phyloP scores from a whole-genome alignment of 2,113 vertebrate species.

The Oncorhynchus keta region DNA sequence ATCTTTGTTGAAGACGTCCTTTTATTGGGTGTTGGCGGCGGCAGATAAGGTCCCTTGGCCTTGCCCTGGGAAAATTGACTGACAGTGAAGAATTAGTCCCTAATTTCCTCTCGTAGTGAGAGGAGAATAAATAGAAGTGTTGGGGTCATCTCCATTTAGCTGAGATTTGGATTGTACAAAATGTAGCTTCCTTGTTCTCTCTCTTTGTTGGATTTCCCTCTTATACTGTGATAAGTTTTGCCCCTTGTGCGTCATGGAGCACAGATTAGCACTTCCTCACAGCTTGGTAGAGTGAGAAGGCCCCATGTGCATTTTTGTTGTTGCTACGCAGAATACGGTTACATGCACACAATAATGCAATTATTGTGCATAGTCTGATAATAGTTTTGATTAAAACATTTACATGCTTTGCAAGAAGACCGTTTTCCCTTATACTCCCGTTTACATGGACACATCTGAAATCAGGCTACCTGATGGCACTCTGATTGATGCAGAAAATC shows the following conservation, averaged over 20 bases:
- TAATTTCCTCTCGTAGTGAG: conserved; percentile 5
- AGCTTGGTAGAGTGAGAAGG: background rate
- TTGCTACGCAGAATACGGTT: no score
- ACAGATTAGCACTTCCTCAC: background rate
- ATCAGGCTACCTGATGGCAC: no score
- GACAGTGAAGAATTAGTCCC: conserved; percentile 17
- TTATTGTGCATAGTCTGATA: no score
- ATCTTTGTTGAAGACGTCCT: conserved; percentile 56
- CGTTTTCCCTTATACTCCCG: no score
- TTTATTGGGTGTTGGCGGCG: conserved; percentile 33
- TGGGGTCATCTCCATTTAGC: background rate
- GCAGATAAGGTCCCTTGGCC: conserved; percentile 1
- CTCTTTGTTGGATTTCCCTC: background rate
- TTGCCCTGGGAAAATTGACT: conserved; percentile 17
- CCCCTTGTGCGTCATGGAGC: background rate
- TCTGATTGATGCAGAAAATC: no score
- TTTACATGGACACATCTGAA: no score
- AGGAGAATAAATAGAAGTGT: background rate
- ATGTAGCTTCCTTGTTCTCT: background rate
- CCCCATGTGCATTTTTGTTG: background rate
- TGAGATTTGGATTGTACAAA: no score
- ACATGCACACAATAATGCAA: no score
- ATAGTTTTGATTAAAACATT: no score
- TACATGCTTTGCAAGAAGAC: no score
- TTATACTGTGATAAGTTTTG: background rate